phyloP scores from a whole-genome alignment of 2,113 vertebrate species.

The Archilochus colubris region DNA sequence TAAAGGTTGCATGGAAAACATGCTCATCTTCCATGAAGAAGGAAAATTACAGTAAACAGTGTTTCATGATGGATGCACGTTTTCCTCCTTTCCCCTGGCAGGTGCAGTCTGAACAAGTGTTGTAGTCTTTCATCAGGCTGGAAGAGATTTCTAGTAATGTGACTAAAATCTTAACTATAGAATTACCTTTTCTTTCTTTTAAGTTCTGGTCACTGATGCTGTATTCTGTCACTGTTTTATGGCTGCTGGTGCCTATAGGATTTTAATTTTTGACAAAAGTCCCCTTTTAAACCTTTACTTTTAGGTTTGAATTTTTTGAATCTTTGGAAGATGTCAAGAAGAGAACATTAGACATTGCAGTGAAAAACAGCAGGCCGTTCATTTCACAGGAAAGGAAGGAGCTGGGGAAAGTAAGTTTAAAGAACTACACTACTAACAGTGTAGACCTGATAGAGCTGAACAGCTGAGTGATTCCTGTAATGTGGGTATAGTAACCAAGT shows the following conservation, averaged over 20 bases:
- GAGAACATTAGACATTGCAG: slow-evolving; percentile 87
- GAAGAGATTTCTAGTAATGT: not conserved
- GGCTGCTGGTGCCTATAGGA: not conserved
- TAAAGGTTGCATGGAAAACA: not conserved
- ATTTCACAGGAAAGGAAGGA: slow-evolving; percentile 88
- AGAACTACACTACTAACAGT: not conserved
- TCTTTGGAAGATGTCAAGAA: slow-evolving; percentile 82
- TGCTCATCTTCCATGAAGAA: not conserved
- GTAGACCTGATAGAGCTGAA: not conserved
- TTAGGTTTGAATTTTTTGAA: slow-evolving; percentile 91
- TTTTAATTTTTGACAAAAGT: not conserved
- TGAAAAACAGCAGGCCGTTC: slow-evolving; percentile 90
- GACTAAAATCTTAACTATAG: not conserved
- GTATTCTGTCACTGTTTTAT: not conserved
- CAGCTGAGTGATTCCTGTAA: not conserved
- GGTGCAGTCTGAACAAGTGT: not conserved
- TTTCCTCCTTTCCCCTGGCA: not conserved
- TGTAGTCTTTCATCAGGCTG: not conserved
- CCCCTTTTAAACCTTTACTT: not conserved
- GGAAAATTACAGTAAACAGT: not conserved
- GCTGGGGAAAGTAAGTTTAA: slow-evolving; percentile 86
- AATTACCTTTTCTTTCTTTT: not conserved
- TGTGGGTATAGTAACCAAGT: not conserved
- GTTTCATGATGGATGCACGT: not conserved
- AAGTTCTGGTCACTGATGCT: not conserved